Evolutionary conservation across 2,113 vertebrate species (phyloP).

Genomic region (Pterophyllum scalare): DNA sequence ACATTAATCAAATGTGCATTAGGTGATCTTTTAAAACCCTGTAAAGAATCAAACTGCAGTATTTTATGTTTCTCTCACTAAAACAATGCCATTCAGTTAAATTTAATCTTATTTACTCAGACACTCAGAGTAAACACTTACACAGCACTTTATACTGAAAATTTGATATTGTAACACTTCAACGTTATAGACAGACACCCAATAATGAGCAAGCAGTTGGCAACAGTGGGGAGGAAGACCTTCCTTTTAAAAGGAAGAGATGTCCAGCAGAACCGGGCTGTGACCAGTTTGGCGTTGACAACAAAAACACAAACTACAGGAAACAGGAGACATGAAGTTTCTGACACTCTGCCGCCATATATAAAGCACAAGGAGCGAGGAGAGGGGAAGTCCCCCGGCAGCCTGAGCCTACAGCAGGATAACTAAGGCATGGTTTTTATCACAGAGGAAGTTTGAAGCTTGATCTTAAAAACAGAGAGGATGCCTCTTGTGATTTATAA

Average conservation of each 20-base stretch:
- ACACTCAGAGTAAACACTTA: background rate
- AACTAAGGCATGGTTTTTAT: background rate
- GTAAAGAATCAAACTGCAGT: background rate
- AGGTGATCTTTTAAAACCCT: background rate
- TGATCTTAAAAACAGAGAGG: background rate
- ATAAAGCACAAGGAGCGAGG: background rate
- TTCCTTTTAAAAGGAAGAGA: background rate
- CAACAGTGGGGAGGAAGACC: fast-evolving
- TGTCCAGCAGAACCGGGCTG: background rate
- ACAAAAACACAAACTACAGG: background rate
- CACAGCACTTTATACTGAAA: background rate
- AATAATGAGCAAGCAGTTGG: background rate
- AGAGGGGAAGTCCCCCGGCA: background rate
- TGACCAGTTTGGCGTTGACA: background rate
- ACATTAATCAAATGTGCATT: background rate
- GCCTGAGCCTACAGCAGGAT: background rate
- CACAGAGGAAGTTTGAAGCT: background rate
- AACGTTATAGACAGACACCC: background rate
- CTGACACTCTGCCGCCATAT: background rate
- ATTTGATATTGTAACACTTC: background rate
- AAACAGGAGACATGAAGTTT: background rate
- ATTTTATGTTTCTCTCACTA: background rate
- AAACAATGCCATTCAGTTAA: background rate
- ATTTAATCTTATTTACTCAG: background rate
- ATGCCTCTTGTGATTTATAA: background rate